Evolutionary conservation across 2,888 invertebrate genomes (phyloP), one percentile per base, ranked within the genome.

Genomic region (Lymantria monacha): DNA sequence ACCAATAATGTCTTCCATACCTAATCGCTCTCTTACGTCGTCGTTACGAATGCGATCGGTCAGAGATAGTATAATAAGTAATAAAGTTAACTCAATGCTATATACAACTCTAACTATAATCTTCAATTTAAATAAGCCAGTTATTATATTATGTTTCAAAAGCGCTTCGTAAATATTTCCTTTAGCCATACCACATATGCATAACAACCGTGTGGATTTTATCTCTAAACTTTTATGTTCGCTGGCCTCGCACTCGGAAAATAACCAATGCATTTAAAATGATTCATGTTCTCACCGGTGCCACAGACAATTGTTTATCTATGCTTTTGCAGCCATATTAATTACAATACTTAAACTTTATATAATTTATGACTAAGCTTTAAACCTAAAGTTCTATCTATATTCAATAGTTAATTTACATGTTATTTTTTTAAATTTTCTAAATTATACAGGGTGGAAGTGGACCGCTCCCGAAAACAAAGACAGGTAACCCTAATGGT

Each of bases 181-280:
- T 55, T 51, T 57, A 54, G 52, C 59, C 53, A 66, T 67, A 68
- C 70, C 64, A 45, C 55, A 49, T 66, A 56, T 55, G 33, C 10
- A 33, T 33, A 33, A 33, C 7, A 33, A 5, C 9, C 1, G 33
- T 63, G 59, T 49, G 54, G 67, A 59, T 76, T 76, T 75, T 75
- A 76, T 75, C 75, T 72, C 62, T 56, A 59, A 52, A 62, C 57
- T 53, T 67, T 74, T 72, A 72, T 73, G 68, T 72, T 70, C 59
- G 55, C 56, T 59, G 62, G 53, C 61, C 63, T 57, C 59, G 66
- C 68, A 63, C 65, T 68, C 69, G 63, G 65, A 67, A 77, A 76
- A 80, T 79, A 81, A 74, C 79, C 80, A 82, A 83, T 82, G 83
- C 83, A 84, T 85, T 82, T 72, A 79, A 80, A 84, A 83, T 85